phyloP scores from a whole-genome alignment of 2,113 vertebrate genomes.

The Petaurus breviceps region DNA sequence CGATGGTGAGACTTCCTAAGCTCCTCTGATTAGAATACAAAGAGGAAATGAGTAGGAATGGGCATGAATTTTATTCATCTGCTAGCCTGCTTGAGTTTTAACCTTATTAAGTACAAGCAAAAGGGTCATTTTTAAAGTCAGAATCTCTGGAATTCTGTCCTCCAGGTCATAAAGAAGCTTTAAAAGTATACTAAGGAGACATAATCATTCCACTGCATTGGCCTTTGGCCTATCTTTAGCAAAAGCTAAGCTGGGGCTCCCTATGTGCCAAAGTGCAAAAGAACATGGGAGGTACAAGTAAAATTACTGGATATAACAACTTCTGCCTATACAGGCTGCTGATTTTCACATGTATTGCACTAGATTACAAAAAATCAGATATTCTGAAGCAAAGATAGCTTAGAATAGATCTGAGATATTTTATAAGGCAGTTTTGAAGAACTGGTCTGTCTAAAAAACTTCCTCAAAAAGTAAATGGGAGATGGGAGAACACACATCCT shows the following conservation, averaged over 20 bases:
- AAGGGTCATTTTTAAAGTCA: slow-evolving; percentile 14
- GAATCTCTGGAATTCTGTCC: slow-evolving; percentile 44
- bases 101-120: background rate
- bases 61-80: background rate
- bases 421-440: background rate
- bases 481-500: background rate
- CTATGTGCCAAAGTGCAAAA: slow-evolving; percentile 30
- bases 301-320: slow-evolving; percentile 26
- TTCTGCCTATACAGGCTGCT: background rate
- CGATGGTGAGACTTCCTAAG: background rate
- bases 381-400: background rate
- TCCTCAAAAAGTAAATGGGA: background rate
- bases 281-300: slow-evolving; percentile 23
- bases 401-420: background rate
- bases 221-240: slow-evolving; percentile 6
- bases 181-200: slow-evolving; percentile 43
- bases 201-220: background rate
- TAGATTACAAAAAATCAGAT: slow-evolving; percentile 45
- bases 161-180: slow-evolving; percentile 2
- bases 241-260: slow-evolving; percentile 21
- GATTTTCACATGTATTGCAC: background rate
- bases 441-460: background rate
- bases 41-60: background rate
- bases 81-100: background rate
- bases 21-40: background rate